Evolutionary conservation across 2,888 invertebrate species (phyloP).

Genomic region (Nemurella pictetii): DNA sequence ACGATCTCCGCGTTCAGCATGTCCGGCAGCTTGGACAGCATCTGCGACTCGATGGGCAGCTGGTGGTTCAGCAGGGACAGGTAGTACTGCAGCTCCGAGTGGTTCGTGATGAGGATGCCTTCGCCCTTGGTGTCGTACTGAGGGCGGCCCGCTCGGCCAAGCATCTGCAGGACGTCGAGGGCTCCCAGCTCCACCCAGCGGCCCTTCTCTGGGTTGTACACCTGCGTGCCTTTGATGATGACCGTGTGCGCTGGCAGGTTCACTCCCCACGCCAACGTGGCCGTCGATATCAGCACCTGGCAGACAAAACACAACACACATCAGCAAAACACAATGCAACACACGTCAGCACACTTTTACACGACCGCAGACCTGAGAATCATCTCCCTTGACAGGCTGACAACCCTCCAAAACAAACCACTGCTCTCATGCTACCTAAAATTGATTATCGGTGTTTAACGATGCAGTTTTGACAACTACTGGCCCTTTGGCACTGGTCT

Average conservation of each 20-base stretch:
- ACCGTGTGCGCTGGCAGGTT: slow-evolving; percentile 99
- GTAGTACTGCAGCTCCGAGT: slow-evolving; percentile 98
- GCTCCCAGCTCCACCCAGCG: slow-evolving; percentile 98
- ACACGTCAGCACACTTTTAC: neutral
- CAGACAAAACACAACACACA: slow-evolving; percentile 46
- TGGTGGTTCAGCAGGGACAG: slow-evolving; percentile 97
- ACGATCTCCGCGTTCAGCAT: slow-evolving; percentile 98
- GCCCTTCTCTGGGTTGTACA: slow-evolving; percentile 98
- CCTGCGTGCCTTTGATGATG: slow-evolving; percentile 96
- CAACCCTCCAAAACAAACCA: neutral
- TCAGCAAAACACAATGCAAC: neutral
- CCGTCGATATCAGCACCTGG: slow-evolving; percentile 89
- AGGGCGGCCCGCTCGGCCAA: slow-evolving; percentile 96
- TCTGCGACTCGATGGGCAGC: slow-evolving; percentile 95
- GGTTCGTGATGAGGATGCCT: slow-evolving; percentile 96
- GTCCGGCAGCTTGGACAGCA: slow-evolving; percentile 90
- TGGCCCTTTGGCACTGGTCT: too few relatives aligned
- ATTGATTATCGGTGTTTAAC: too few relatives aligned
- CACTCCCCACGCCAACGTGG: slow-evolving; percentile 99
- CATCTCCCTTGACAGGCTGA: neutral
- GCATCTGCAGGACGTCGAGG: slow-evolving; percentile 95
- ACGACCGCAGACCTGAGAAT: neutral
- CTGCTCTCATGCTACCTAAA: too few relatives aligned
- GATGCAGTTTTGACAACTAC: too few relatives aligned
- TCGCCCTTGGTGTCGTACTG: slow-evolving; percentile 98